These are phyloP conservation scores for Copidosoma floridanum DNA, from an alignment of 1,140 invertebrate species.

Conservation along the genomic window DNA sequence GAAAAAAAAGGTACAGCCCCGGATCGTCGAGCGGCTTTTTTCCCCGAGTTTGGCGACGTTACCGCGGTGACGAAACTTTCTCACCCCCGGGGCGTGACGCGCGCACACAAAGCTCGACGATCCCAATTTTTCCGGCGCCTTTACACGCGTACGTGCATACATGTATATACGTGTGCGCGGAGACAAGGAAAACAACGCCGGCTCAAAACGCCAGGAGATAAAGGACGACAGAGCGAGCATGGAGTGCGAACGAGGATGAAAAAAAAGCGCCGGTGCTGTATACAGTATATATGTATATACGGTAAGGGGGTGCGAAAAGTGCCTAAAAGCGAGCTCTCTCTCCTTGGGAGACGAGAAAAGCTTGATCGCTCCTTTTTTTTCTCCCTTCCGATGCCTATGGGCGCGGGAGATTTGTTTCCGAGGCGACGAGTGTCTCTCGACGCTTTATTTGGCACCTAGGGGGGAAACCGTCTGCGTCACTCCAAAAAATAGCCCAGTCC, in stretches of 20 bases:
- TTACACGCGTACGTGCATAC: too few species aligned
- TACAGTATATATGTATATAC: conserved; percentile 4
- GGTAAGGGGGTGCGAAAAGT: conserved; percentile 21
- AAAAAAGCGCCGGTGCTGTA: not conserved
- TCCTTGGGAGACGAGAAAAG: too few species aligned
- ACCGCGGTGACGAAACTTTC: conserved; percentile 14
- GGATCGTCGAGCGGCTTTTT: conserved; percentile 15
- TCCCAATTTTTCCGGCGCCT: conserved; percentile 17
- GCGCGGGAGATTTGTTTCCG: too few species aligned
- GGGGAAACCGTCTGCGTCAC: conserved; percentile 19
- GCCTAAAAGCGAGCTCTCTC: too few species aligned
- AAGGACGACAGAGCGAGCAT: not conserved
- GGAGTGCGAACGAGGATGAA: not conserved
- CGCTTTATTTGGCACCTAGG: not conserved
- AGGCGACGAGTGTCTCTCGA: too few species aligned
- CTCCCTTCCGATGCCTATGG: too few species aligned
- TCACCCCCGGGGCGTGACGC: conserved; percentile 12
- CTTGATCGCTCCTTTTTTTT: too few species aligned
- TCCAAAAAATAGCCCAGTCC: conserved; percentile 13
- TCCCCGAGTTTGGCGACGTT: conserved; percentile 16
- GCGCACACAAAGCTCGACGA: not conserved
- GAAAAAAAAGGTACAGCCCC: not conserved
- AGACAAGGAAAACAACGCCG: conserved; percentile 7
- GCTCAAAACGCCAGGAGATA: not conserved
- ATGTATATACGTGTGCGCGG: not conserved